Conservation (phyloP, 2,888 invertebrate species). For the Dioctria linearis region DNA sequence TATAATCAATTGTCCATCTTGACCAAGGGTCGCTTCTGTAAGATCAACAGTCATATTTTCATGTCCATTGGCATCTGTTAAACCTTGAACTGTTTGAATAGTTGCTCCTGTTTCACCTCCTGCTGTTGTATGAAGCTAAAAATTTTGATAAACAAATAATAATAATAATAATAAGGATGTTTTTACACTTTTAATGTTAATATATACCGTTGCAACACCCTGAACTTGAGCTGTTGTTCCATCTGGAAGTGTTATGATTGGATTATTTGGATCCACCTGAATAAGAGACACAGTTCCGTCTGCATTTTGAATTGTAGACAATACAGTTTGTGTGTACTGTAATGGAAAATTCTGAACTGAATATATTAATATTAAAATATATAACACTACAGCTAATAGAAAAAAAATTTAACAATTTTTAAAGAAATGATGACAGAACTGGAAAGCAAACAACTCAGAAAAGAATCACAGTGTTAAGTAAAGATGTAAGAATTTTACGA, state of each 20-base stretch:
- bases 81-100: constrained; percentile 79
- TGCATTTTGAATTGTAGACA: constrained; percentile 96
- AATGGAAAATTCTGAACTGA: constrained; percentile 48
- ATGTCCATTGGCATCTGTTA: constrained; percentile 80
- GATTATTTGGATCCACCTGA: constrained; percentile 94
- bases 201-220: constrained; percentile 73
- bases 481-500: constrained; percentile 63
- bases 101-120: constrained; percentile 77
- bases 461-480: constrained; percentile 48
- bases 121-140: constrained; percentile 70
- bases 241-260: constrained; percentile 95
- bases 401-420: too few relatives aligned
- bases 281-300: constrained; percentile 97
- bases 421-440: constrained; percentile 41
- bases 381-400: too few relatives aligned
- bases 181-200: not conserved
- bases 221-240: constrained; percentile 96
- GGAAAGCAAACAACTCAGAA: constrained; percentile 55
- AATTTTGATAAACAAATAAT: too few relatives aligned
- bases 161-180: too few relatives aligned
- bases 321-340: constrained; percentile 89
- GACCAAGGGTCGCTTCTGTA: constrained; percentile 91
- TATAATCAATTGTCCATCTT: constrained; percentile 95
- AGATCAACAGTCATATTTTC: constrained; percentile 90
- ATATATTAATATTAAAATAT: not conserved